Evolutionary conservation across 2,888 invertebrate genomes (phyloP).

Genomic region (Drosophila testacea): DNA sequence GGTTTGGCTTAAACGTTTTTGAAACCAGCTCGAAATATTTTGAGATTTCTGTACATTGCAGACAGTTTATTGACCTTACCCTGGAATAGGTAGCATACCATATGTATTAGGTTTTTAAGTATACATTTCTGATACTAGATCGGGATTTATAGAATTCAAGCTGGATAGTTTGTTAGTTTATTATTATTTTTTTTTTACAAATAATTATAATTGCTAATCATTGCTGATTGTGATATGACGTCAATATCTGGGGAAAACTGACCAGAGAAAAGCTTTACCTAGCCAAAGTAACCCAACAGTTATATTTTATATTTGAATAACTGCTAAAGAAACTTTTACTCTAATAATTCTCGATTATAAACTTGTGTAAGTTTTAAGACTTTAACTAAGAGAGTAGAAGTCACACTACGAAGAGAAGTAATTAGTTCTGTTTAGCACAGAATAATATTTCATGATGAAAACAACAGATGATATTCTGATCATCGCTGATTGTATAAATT

Average conservation of each 20-base stretch:
- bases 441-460: background rate
- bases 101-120: background rate
- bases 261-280: background rate
- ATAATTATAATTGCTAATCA: background rate
- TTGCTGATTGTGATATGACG: constrained; percentile 19
- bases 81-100: background rate
- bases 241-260: constrained; percentile 6
- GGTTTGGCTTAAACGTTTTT: too few species aligned
- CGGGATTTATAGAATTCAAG: background rate
- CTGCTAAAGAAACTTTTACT: too few species aligned
- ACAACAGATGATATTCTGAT: background rate
- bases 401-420: background rate
- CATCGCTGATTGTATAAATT: background rate
- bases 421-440: background rate
- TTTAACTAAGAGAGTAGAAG: background rate
- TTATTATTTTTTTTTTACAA: background rate
- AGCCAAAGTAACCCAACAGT: too few species aligned
- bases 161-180: too few species aligned
- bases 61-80: constrained; percentile 14
- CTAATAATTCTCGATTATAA: too few species aligned
- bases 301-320: too few species aligned
- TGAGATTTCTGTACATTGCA: background rate
- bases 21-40: too few species aligned
- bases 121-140: background rate
- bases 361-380: too few species aligned